phyloP scores from a whole-genome alignment of 2,888 invertebrate species.

The Dryadula phaetusa region DNA sequence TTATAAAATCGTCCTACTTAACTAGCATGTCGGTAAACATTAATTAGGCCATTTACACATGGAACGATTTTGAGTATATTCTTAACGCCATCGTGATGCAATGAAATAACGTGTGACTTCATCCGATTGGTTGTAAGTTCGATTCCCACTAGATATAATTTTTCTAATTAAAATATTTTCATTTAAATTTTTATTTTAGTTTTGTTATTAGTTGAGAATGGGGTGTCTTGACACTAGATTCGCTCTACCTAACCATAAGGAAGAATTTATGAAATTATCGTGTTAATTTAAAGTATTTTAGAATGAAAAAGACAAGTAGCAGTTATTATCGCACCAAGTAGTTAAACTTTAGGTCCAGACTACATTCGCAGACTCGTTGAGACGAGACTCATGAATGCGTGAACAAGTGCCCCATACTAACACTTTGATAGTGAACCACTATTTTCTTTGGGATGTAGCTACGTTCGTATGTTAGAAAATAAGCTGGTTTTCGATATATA shows the following conservation, averaged over 20 bases:
- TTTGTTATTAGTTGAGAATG: no score
- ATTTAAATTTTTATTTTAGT: no score
- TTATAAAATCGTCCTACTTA: slow-evolving; percentile 16
- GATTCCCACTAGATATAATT: no score
- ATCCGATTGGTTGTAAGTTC: no score
- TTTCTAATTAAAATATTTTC: no score
- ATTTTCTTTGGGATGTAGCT: slow-evolving; percentile 15
- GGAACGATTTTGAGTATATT: no score
- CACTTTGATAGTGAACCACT: slow-evolving; percentile 6
- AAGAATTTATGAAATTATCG: no score
- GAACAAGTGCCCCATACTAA: slow-evolving; percentile 15
- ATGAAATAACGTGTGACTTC: no score
- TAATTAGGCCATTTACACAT: slow-evolving; percentile 9
- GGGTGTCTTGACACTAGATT: no score
- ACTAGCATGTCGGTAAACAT: slow-evolving; percentile 1
- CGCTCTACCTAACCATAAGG: no score
- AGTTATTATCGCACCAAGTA: slow-evolving; percentile 16
- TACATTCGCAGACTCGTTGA: slow-evolving; percentile 27
- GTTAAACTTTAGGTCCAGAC: slow-evolving; percentile 24
- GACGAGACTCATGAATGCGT: slow-evolving; percentile 26
- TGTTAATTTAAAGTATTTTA: neutral
- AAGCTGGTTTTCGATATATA: neutral
- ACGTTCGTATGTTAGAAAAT: neutral
- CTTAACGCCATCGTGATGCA: no score
- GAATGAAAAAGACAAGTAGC: neutral